Evolutionary conservation across 2,797 vertebrate species (phyloP).

Genomic region (Microctenopoma lineatum): DNA sequence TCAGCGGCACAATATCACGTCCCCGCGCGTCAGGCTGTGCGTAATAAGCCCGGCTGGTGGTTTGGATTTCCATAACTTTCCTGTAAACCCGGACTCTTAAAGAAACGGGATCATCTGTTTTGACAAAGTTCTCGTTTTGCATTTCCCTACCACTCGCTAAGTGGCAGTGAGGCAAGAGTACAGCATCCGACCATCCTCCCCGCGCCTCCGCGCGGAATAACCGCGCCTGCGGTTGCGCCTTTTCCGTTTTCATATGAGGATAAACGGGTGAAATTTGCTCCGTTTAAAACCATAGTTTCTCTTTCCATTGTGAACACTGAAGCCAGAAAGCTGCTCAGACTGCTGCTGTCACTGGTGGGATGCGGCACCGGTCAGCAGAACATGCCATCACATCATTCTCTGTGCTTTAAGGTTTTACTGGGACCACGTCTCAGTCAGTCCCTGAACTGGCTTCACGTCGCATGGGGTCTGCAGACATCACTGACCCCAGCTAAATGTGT

Average conservation of each 20-base stretch:
- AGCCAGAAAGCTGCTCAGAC: not conserved
- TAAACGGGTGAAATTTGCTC: slow-evolving; percentile 9
- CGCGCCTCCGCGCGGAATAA: slow-evolving; percentile 51
- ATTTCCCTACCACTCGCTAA: slow-evolving; percentile 34
- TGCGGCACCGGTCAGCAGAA: slow-evolving; percentile 13
- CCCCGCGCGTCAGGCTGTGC: not conserved
- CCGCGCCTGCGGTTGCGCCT: slow-evolving; percentile 58
- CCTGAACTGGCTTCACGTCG: slow-evolving; percentile 24
- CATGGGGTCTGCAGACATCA: slow-evolving; percentile 38
- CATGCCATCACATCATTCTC: slow-evolving; percentile 21
- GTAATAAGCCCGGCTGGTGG: not conserved
- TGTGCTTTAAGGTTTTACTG: slow-evolving; percentile 31
- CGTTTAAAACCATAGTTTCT: not conserved
- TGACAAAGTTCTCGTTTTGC: slow-evolving; percentile 47
- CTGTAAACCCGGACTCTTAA: not conserved
- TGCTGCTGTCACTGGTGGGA: slow-evolving; percentile 43
- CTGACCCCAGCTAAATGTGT: slow-evolving; percentile 18
- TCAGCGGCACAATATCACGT: not conserved
- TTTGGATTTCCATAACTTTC: slow-evolving; percentile 53
- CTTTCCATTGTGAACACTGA: not conserved
- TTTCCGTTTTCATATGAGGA: slow-evolving; percentile 33
- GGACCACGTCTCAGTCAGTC: slow-evolving; percentile 37
- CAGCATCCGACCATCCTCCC: slow-evolving; percentile 41
- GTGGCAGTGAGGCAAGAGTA: slow-evolving; percentile 48
- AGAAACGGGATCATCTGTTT: not conserved